Conservation (phyloP, 2,797 vertebrate species). For the Agapornis canus region DNA sequence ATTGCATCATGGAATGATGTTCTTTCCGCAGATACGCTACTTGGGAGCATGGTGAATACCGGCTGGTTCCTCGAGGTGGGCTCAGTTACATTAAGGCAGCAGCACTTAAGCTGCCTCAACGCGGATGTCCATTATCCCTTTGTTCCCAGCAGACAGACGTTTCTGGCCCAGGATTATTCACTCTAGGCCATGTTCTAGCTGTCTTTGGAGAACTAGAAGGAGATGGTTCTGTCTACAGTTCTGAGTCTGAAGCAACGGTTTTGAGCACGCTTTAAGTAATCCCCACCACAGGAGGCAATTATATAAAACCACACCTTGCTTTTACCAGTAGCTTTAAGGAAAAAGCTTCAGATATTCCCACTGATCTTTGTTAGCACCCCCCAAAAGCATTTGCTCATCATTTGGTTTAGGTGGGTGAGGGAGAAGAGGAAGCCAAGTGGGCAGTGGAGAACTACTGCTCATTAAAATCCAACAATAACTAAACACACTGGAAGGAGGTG, state of each 20-base stretch:
- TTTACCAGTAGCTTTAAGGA: neutral
- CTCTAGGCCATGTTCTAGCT: neutral
- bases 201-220: neutral
- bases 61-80: neutral
- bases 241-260: neutral
- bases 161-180: neutral
- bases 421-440: neutral
- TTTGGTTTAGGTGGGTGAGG: accelerated
- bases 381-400: neutral
- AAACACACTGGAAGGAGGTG: neutral
- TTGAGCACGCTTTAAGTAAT: neutral
- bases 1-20: neutral
- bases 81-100: neutral
- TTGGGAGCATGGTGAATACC: neutral
- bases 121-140: neutral
- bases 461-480: neutral
- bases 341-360: neutral
- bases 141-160: neutral
- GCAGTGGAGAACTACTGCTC: neutral
- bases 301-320: neutral
- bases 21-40: neutral
- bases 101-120: neutral
- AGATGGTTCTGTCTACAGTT: neutral
- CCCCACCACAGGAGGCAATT: neutral
- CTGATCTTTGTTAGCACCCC: neutral